Conservation (phyloP, 2,888 invertebrate genomes). For the Timandra comae region DNA sequence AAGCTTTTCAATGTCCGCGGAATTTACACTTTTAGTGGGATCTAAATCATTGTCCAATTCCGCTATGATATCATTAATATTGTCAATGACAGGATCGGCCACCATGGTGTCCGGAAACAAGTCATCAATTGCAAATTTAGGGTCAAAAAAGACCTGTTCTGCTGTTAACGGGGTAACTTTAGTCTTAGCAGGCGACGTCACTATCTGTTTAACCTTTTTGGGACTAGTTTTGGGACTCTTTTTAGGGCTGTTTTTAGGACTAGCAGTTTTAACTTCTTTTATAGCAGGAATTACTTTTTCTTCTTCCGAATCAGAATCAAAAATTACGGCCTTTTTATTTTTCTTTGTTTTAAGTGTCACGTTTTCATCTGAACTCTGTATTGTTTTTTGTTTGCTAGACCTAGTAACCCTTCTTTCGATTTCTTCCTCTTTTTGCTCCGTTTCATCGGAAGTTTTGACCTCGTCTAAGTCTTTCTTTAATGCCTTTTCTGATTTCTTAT, state of each 20-base stretch:
- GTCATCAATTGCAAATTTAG: constrained; percentile 47
- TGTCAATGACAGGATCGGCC: constrained; percentile 49
- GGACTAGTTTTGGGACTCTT: background rate
- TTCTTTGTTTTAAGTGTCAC: constrained; percentile 24
- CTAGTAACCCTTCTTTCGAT: constrained; percentile 36
- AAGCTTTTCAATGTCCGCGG: constrained; percentile 48
- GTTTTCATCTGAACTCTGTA: constrained; percentile 9
- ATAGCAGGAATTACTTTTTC: constrained; percentile 20
- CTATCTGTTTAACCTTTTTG: background rate
- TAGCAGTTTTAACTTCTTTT: too few relatives aligned
- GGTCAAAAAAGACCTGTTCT: constrained; percentile 15
- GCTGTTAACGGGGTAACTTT: constrained; percentile 7
- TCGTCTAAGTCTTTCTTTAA: constrained; percentile 7
- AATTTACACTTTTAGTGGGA: constrained; percentile 31
- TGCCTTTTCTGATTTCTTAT: constrained; percentile 9
- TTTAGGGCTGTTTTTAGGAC: constrained; percentile 2
- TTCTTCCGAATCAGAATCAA: constrained; percentile 45
- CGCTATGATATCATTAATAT: constrained; percentile 58
- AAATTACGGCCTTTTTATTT: constrained; percentile 32
- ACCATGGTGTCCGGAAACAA: constrained; percentile 51
- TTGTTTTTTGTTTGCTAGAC: constrained; percentile 29
- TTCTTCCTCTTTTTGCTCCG: constrained; percentile 9
- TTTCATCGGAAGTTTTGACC: constrained; percentile 7
- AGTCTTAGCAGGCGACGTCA: background rate
- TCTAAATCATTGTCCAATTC: constrained; percentile 52